These are phyloP conservation scores for Frankliniella intonsa DNA, from an alignment of 2,888 invertebrate genomes.

Conservation along the genomic window DNA sequence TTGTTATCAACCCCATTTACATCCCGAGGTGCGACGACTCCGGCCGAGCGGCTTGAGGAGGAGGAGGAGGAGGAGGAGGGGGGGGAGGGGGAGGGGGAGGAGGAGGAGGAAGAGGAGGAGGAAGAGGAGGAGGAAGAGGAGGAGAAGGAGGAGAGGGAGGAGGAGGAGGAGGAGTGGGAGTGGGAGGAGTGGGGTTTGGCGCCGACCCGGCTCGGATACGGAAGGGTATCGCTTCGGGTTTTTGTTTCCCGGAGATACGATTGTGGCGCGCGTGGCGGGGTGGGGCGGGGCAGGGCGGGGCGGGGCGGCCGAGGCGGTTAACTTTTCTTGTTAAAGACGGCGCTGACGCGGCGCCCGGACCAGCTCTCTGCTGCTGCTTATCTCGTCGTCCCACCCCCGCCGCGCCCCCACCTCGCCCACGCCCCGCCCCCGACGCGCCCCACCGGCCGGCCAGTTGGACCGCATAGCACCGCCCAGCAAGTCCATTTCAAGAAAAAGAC, in stretches of 20 bases:
- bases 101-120: background rate
- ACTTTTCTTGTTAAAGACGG: slow-evolving; percentile 8
- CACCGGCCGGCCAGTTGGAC: too few species aligned
- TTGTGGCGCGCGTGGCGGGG: background rate
- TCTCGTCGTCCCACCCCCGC: too few species aligned
- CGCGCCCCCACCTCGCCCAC: too few species aligned
- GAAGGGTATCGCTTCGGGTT: background rate
- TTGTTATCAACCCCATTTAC: slow-evolving; percentile 25
- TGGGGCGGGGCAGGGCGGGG: background rate
- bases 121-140: background rate
- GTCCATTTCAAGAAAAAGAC: too few species aligned
- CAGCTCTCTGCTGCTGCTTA: too few species aligned
- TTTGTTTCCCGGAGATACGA: background rate
- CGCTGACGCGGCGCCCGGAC: background rate
- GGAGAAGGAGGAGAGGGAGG: background rate
- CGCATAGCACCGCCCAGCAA: too few species aligned
- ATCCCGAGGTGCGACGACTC: slow-evolving; percentile 1
- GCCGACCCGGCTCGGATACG: background rate
- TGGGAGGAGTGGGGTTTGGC: slow-evolving; percentile 19
- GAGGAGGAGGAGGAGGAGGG: background rate
- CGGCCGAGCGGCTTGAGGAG: background rate
- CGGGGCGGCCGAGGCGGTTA: background rate
- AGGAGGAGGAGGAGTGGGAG: slow-evolving; percentile 19
- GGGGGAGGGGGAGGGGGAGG: background rate
- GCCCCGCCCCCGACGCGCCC: too few species aligned